Conservation (phyloP, 2,113 vertebrate genomes). For the Amia ocellicauda region DNA sequence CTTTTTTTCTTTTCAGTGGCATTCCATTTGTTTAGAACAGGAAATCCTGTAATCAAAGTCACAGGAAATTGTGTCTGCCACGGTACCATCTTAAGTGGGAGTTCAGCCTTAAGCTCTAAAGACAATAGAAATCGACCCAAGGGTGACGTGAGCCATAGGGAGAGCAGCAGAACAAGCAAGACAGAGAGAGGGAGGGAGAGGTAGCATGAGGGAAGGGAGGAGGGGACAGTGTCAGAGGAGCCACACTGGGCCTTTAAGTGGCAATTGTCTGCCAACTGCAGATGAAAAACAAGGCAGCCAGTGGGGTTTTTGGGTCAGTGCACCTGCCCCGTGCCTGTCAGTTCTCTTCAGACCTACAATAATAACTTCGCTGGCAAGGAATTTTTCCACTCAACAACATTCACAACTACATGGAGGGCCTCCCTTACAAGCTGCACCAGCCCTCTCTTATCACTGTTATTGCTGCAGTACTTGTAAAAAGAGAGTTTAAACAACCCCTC, state of each 20-base stretch:
- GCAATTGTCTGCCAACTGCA: background rate
- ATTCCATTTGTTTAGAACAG: slow-evolving; percentile 47
- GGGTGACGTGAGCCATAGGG: no score
- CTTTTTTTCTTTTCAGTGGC: slow-evolving; percentile 25
- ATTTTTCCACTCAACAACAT: no score
- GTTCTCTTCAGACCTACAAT: background rate
- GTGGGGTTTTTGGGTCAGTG: slow-evolving; percentile 1
- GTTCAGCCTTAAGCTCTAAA: background rate
- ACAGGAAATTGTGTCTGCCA: slow-evolving; percentile 41
- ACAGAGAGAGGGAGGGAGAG: slow-evolving; percentile 35
- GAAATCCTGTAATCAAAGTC: slow-evolving; percentile 55
- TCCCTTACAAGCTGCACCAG: no score
- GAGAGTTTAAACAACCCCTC: no score
- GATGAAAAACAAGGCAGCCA: background rate
- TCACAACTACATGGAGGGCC: no score
- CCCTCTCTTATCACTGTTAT: no score
- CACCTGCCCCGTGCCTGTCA: slow-evolving; percentile 23
- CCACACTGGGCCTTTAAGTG: slow-evolving; percentile 5
- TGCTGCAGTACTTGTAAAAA: no score
- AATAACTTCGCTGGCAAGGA: background rate
- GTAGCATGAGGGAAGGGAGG: slow-evolving; percentile 19
- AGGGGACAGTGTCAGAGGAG: slow-evolving; percentile 28
- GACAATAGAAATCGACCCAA: background rate
- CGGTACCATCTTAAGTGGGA: background rate
- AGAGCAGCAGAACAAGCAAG: background rate